phyloP scores from a whole-genome alignment of 2,888 invertebrate species.

The Ophion costatus region DNA sequence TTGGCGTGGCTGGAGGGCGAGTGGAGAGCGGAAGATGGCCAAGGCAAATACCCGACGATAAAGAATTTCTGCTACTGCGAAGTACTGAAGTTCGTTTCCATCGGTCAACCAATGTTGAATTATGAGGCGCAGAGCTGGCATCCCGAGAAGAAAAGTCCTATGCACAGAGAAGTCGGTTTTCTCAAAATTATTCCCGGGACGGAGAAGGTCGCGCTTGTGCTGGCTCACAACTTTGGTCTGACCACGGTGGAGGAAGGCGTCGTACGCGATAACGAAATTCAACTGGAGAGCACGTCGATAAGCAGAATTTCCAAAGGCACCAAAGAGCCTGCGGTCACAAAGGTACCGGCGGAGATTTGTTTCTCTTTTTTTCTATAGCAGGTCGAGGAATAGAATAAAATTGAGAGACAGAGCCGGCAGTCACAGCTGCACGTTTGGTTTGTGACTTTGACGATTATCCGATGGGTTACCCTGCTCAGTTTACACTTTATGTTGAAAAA shows the following conservation, averaged over 20 bases:
- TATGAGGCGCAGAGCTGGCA: slow-evolving; percentile 85
- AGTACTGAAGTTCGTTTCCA: slow-evolving; percentile 85
- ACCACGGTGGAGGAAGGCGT: slow-evolving; percentile 86
- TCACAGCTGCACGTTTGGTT: too few relatives aligned
- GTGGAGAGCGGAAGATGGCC: slow-evolving; percentile 85
- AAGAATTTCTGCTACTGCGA: slow-evolving; percentile 86
- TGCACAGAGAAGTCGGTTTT: slow-evolving; percentile 88
- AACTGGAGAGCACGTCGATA: slow-evolving; percentile 84
- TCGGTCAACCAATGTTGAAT: slow-evolving; percentile 87
- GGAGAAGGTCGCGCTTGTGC: slow-evolving; percentile 84
- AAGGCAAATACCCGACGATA: slow-evolving; percentile 86
- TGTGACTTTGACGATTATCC: too few relatives aligned
- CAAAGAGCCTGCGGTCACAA: slow-evolving; percentile 85
- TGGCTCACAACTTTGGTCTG: slow-evolving; percentile 87
- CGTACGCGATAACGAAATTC: slow-evolving; percentile 78
- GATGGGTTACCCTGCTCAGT: too few relatives aligned
- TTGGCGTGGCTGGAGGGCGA: slow-evolving; percentile 86
- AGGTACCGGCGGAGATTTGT: slow-evolving; percentile 71
- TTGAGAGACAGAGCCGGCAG: too few relatives aligned
- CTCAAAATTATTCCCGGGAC: slow-evolving; percentile 86
- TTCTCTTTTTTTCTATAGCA: too few relatives aligned
- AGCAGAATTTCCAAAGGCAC: slow-evolving; percentile 84
- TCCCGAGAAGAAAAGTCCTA: slow-evolving; percentile 85
- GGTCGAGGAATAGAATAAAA: too few relatives aligned
- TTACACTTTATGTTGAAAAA: too few relatives aligned